phyloP scores from a whole-genome alignment of 2,888 invertebrate genomes.

The Drosophila monieri region DNA sequence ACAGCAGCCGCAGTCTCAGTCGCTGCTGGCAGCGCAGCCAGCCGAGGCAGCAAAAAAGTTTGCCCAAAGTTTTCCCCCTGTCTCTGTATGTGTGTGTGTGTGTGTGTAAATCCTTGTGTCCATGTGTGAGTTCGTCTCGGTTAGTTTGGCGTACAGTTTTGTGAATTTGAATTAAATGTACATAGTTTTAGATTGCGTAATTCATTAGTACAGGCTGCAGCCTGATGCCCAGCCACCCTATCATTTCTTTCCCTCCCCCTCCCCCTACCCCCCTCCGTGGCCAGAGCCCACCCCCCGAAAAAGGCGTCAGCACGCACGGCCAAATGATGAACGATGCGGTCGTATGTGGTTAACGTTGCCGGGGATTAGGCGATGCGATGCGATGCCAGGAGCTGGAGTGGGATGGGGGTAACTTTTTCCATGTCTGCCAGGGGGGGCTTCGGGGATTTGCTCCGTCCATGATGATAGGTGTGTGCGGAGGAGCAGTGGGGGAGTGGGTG shows the following conservation, averaged over 20 bases:
- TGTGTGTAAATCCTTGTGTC: slow-evolving; percentile 27
- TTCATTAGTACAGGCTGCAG: slow-evolving; percentile 81
- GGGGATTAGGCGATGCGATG: slow-evolving; percentile 52
- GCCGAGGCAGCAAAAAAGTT: slow-evolving; percentile 63
- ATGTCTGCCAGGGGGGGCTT: slow-evolving; percentile 14
- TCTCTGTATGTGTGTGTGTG: slow-evolving; percentile 20
- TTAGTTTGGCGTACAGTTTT: slow-evolving; percentile 78
- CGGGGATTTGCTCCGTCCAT: slow-evolving; percentile 14
- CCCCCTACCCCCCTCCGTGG: slow-evolving; percentile 15
- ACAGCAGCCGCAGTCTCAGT: slow-evolving; percentile 31
- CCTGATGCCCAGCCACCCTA: slow-evolving; percentile 43
- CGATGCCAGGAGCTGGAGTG: slow-evolving; percentile 1
- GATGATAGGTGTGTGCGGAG: slow-evolving; percentile 7
- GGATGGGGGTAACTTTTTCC: slow-evolving; percentile 7
- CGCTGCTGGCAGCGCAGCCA: slow-evolving; percentile 25
- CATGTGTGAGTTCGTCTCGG: slow-evolving; percentile 48
- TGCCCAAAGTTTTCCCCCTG: slow-evolving; percentile 65
- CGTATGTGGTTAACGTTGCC: slow-evolving; percentile 72
- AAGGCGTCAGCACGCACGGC: slow-evolving; percentile 54
- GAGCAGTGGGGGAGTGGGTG: neutral
- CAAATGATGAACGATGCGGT: slow-evolving; percentile 83
- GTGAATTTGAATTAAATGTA: slow-evolving; percentile 82
- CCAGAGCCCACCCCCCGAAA: neutral
- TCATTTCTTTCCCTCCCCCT: neutral
- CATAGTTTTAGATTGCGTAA: slow-evolving; percentile 83